Evolutionary conservation across 2,113 vertebrate genomes (phyloP).

Genomic region (Xyrauchen texanus): DNA sequence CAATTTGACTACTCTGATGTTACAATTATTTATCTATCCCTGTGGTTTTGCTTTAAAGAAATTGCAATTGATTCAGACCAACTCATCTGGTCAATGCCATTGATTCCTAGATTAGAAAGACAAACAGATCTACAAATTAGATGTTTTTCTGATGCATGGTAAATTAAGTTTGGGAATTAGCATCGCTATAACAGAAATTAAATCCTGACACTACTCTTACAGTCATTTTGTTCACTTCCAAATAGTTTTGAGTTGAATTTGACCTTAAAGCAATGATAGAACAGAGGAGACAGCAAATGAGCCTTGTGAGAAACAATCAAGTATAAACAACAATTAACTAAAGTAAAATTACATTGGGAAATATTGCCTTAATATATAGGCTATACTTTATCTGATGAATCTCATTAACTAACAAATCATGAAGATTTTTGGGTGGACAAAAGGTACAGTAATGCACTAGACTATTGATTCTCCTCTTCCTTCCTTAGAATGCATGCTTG

Average conservation of each 20-base stretch:
- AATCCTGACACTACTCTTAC: neutral
- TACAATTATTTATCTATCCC: conserved; percentile 36
- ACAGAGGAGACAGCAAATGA: neutral
- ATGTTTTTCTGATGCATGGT: neutral
- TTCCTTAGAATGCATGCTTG: conserved; percentile 23
- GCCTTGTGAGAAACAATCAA: neutral
- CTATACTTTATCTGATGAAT: neutral
- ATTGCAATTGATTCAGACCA: conserved; percentile 73
- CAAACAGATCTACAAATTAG: conserved; percentile 54
- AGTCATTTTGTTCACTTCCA: neutral
- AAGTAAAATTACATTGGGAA: neutral
- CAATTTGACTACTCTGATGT: conserved; percentile 10
- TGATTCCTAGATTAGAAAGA: conserved; percentile 68
- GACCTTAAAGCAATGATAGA: neutral
- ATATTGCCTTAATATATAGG: neutral
- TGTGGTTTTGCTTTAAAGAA: conserved; percentile 46
- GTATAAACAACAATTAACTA: neutral
- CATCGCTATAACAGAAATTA: neutral
- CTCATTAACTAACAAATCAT: neutral
- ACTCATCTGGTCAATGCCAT: conserved; percentile 69
- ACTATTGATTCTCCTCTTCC: conserved; percentile 33
- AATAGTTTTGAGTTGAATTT: neutral
- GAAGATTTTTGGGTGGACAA: neutral
- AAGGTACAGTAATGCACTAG: neutral
- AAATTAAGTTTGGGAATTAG: neutral